Evolutionary conservation across 1,140 invertebrate genomes (phyloP).

Genomic region (Drosophila ironensis): DNA sequence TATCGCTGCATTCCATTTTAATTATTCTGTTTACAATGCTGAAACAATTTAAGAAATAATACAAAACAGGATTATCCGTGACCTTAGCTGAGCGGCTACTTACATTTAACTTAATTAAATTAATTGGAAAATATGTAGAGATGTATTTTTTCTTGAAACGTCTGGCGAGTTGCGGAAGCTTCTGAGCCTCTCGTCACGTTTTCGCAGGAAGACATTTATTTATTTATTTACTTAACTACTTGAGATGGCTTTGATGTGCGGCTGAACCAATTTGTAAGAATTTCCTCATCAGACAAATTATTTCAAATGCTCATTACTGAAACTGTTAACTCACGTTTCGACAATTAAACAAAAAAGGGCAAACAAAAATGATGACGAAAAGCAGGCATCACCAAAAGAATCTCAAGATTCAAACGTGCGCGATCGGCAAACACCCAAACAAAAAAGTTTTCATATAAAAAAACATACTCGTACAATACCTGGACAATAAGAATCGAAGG

Average conservation of each 20-base stretch:
- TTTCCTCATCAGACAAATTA: conserved; percentile 59
- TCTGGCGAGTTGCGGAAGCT: conserved; percentile 39
- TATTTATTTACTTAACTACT: conserved; percentile 44
- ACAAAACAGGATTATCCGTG: conserved; percentile 38
- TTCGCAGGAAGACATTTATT: conserved; percentile 42
- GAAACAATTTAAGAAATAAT: conserved; percentile 6
- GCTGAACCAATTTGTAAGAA: conserved; percentile 66
- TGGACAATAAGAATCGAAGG: conserved; percentile 26
- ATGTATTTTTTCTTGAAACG: neutral
- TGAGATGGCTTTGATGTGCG: conserved; percentile 12
- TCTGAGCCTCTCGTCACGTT: conserved; percentile 25
- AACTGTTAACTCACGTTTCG: conserved; percentile 74
- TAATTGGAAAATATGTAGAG: conserved; percentile 26
- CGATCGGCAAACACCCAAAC: conserved; percentile 60
- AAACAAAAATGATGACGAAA: neutral
- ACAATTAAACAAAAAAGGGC: conserved; percentile 55
- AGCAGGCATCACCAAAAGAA: conserved; percentile 42
- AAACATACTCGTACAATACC: neutral
- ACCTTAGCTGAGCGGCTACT: conserved; percentile 28
- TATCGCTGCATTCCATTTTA: conserved; percentile 30
- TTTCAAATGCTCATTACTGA: conserved; percentile 62
- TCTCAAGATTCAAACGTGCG: conserved; percentile 67
- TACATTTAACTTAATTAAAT: conserved; percentile 44
- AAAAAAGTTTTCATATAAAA: conserved; percentile 24
- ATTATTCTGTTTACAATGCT: conserved; percentile 52